Evolutionary conservation across 2,113 vertebrate species (phyloP), one percentile per base, ranked within the genome.

Genomic region (Phylloscopus trochilus): DNA sequence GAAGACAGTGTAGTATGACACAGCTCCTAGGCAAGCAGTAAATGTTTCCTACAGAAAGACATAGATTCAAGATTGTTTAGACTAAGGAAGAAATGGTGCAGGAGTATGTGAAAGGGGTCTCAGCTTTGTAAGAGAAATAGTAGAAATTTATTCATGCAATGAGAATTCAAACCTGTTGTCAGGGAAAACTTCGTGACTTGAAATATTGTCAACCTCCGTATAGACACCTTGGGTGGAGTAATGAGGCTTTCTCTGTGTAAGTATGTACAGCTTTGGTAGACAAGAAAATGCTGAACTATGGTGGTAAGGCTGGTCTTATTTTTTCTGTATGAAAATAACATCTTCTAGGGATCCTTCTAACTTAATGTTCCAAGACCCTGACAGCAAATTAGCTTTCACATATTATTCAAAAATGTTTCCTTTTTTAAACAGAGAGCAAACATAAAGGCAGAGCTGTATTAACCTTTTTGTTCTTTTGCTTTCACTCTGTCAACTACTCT

Each of bases 211-310:
- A 76, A 2, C 3, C 4, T 43, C 26, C 63, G 10, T 33, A 14
- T 5, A 64, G 35, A 20, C 4, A 24, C 6, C 53, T 24, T 28
- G 12, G 26, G 20, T 13, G 55, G 15, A 43, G 3, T 28, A 63
- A 51, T 0, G 0, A 51, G 7, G 23, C 11, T 37, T 53, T 53
- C 10, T 46, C 47, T 76, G 35, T 51, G 7, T 22, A 51, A 79
- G 7, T 37, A 37, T 51, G 81, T 33, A 58, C 7, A 56, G 12
- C 2, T 39, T 5, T 46, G 9, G 6, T 22, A 69, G 22, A 26
- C 10, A 63, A 73, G 18, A 31, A 39, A 49, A 13, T 24, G 3
- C 30, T 74, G 44, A 64, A 17, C 9, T 37, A 28, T 9, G 7
- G 22, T 22, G 6, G 6, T 58, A 53, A n/a, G n/a, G 6, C 9